Base-by-base conservation (phyloP, 2,113 vertebrate species). In the Marcusenius ussheri region DNA sequence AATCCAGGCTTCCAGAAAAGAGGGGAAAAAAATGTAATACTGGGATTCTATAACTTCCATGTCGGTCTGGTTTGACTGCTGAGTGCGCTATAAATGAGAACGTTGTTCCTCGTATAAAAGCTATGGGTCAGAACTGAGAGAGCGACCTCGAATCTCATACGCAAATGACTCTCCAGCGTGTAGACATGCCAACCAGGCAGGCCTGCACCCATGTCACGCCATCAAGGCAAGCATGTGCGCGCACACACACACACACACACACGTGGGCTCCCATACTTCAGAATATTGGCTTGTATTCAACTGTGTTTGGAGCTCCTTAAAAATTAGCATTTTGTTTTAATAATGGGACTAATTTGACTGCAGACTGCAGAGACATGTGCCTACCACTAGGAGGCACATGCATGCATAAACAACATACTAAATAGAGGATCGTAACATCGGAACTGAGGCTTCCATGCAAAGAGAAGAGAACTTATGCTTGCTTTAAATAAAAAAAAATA, bases 401-500 rank as follows among this genome's bases (percentile, higher is more conserved):
- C 19, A 45, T 27, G 31, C 39, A n/a, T 51, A 62, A 62, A 83
- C 35, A 89, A 89, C 15, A 17, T 50, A 47, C 15, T 24, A 21
- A 13, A 42, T n/a, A 39, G 47, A 47, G 27, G 27, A 17, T 56
- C 3, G 27, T n/a, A 56, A 70, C 58, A 10, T 49, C 13, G 3
- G 2, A 84, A 70, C 31, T 53, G 6, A 45, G 21, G 86, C 47
- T 88, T 83, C 47, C 31, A 42, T 42, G 24, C 47, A 56, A 21
- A 50, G 35, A 85, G 2, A 21, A 50, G 35, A 85, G 2, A 92
- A 77, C 49, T 91, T 91, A 91, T 92, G 89, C 91, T 90, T 91
- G 87, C 83, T 89, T 90, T 11, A 31, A 87, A 90, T 21, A 89
- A 90, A 66, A 45, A 70, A 88, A 35, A n/a, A n/a, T n/a, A 88